Evolutionary conservation across 2,888 invertebrate species (phyloP).

Genomic region (Aromia moschata): DNA sequence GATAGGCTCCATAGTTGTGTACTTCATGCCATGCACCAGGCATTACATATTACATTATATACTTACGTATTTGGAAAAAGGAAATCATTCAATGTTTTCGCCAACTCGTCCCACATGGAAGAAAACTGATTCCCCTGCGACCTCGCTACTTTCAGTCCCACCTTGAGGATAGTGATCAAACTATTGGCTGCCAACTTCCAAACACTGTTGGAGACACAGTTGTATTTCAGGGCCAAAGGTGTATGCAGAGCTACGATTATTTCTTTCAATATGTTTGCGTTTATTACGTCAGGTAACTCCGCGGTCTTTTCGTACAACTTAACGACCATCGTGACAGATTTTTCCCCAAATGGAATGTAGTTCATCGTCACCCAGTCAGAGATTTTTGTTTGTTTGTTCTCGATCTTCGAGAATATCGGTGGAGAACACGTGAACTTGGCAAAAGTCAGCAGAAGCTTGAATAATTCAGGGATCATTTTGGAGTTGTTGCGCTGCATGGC

Average conservation of each 20-base stretch:
- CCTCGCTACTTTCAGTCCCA: conserved; percentile 88
- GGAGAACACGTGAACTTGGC: conserved; percentile 77
- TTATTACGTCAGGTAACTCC: conserved; percentile 74
- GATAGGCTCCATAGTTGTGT: too few relatives aligned
- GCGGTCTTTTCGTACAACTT: conserved; percentile 80
- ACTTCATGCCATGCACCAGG: too few relatives aligned
- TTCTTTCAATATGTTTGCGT: conserved; percentile 76
- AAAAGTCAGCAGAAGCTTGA: conserved; percentile 72
- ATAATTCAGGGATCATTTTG: conserved; percentile 74
- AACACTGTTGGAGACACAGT: conserved; percentile 79
- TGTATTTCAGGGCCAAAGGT: conserved; percentile 82
- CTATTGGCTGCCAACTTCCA: conserved; percentile 86
- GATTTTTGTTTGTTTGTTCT: conserved; percentile 64
- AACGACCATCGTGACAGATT: conserved; percentile 77
- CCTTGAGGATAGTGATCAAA: conserved; percentile 79
- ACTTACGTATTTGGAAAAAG: conserved; percentile 84
- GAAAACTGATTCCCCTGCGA: conserved; percentile 77
- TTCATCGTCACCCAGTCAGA: conserved; percentile 82
- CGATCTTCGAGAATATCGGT: conserved; percentile 67
- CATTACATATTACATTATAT: too few relatives aligned
- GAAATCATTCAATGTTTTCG: conserved; percentile 87
- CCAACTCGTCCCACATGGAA: conserved; percentile 87
- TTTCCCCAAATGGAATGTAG: conserved; percentile 87
- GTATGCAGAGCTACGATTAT: conserved; percentile 73
- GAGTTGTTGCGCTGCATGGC: conserved; percentile 67